Base-by-base conservation (phyloP, 2,113 vertebrate genomes). In the Bos javanicus region DNA sequence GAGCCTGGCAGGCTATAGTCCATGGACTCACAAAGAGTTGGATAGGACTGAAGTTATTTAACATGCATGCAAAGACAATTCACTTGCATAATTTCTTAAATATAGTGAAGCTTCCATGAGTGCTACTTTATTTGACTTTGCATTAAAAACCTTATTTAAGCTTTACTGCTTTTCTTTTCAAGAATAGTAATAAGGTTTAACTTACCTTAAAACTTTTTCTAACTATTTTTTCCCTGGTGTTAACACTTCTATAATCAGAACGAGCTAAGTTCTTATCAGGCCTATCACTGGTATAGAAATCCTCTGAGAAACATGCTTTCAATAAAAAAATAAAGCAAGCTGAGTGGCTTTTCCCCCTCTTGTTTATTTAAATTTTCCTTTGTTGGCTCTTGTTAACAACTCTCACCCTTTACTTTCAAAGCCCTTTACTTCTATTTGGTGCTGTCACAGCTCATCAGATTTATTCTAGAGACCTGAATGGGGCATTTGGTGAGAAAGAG, bases 81-180 rank as follows among this genome's bases (percentile, higher is more conserved):
- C 33, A 56, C 21, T 81, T 88, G 36, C 3, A 62, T 85, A 78
- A 15, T 92, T 84, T 71, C 64, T 95, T 91, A 57, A 95, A 84
- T 88, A 6, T 87, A 71, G 46, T 67, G 23, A 93, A n/a, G 19
- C 14, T 91, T 84, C 46, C 43, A 50, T 71, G 33, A 71, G 52
- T 74, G 39, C 52, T 81, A 52, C 59, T 91, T 93, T 39, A 91
- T 93, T 83, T 94, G 50, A 81, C 36, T 76, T 95, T 59, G 81
- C 33, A 81, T 97, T 97, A 80, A 94, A 96, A 90, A 90, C 46
- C 54, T 96, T 92, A 46, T 60, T 93, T 88, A 88, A 97, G 56
- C 26, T 97, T 94, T 94, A 92, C 25, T 93, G 43, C 21, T 90
- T 93, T 86, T 81, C 78, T 80, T 86, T 90, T 48, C 36, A 89